Conservation (phyloP, 2,797 vertebrate species). For the Thamnophis elegans region DNA sequence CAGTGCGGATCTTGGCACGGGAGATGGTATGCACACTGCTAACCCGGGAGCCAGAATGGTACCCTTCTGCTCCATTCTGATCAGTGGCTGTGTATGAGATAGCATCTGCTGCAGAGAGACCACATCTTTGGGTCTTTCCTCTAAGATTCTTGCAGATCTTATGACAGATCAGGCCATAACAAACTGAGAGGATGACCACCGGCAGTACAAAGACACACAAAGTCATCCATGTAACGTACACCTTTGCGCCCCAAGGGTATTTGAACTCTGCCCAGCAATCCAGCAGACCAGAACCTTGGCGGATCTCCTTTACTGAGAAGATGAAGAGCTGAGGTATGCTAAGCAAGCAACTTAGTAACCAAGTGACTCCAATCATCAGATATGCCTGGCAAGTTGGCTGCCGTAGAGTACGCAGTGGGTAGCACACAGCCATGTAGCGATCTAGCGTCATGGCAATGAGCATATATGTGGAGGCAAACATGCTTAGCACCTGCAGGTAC, state of each 20-base stretch:
- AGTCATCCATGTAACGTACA: conserved; percentile 90
- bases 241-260: conserved; percentile 81
- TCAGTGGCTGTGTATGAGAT: fast-evolving
- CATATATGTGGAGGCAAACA: conserved; percentile 98
- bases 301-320: conserved; percentile 86
- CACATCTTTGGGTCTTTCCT: conserved; percentile 73
- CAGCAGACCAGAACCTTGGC: conserved; percentile 79
- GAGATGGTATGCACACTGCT: conserved; percentile 78
- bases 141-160: conserved; percentile 88
- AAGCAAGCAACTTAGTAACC: conserved; percentile 84
- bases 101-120: fast-evolving
- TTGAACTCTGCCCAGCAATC: conserved; percentile 91
- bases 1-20: conserved; percentile 83
- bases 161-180: conserved; percentile 87
- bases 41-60: conserved; percentile 55
- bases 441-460: conserved; percentile 94
- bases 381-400: conserved; percentile 80
- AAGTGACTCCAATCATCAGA: conserved; percentile 81
- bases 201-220: conserved; percentile 85
- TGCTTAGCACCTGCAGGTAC: conserved; percentile 95
- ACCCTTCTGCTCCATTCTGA: not conserved
- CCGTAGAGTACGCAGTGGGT: conserved; percentile 87
- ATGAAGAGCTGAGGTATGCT: conserved; percentile 92
- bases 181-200: conserved; percentile 75
- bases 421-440: conserved; percentile 93